phyloP scores from a whole-genome alignment of 2,888 invertebrate species.

The Parnassius mnemosyne region DNA sequence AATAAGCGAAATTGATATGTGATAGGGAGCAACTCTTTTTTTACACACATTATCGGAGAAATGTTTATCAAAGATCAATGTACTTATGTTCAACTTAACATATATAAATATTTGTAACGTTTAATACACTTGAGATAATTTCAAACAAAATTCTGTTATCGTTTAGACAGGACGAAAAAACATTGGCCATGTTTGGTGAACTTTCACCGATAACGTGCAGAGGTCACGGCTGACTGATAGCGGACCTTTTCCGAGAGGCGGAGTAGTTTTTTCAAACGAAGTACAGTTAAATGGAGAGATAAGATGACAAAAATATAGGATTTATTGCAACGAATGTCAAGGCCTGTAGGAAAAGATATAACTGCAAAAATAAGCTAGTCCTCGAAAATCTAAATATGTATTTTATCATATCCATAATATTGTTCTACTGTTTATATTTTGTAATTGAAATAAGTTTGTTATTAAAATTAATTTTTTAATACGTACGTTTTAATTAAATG shows the following conservation, averaged over 20 bases:
- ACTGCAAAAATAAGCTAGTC: background rate
- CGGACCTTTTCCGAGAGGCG: constrained; percentile 30
- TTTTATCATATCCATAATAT: no score
- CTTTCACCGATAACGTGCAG: constrained; percentile 37
- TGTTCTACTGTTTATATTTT: no score
- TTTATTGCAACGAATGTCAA: constrained; percentile 6
- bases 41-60: no score
- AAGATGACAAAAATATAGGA: constrained; percentile 22
- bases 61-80: no score
- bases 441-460: no score
- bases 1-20: no score
- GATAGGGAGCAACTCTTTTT: no score
- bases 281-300: constrained; percentile 21
- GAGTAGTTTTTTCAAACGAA: constrained; percentile 31
- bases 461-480: no score
- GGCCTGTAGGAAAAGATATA: background rate
- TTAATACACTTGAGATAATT: constrained; percentile 4
- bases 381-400: no score
- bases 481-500: no score
- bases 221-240: constrained; percentile 42
- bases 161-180: constrained; percentile 33
- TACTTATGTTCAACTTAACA: no score
- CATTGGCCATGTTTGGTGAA: constrained; percentile 32
- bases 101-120: no score
- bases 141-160: constrained; percentile 34